Percentiles rank a stretch among this genome's conserved stretches.
phyloP scores from a whole-genome alignment of 2,113 vertebrate genomes.

The zebrafish (Danio rerio) region GRCz12tu NC_133181.1:25682501-25683000 shows the following conservation, averaged over 20 bases:
- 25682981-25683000: slow-evolving; percentile 3
- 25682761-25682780: not conserved
- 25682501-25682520: too few relatives aligned
- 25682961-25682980: slow-evolving; percentile 25
- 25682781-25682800: not conserved
- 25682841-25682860: not conserved
- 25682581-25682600: too few relatives aligned
- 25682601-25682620: too few relatives aligned
- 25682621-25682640: too few relatives aligned
- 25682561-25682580: too few relatives aligned
- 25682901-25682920: slow-evolving; percentile 7
- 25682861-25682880: not conserved
- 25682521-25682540: too few relatives aligned
- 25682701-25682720: not conserved
- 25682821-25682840: not conserved
- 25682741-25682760: not conserved
- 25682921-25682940: slow-evolving; percentile 14
- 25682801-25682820: not conserved
- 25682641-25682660: too few relatives aligned
- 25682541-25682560: too few relatives aligned
- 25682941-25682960: slow-evolving; percentile 3
- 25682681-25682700: not conserved
- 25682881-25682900: not conserved
- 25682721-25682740: not conserved
- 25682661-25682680: not conserved